phyloP scores from a whole-genome alignment of 1,140 invertebrate genomes.

The Tetramorium simillimum region DNA sequence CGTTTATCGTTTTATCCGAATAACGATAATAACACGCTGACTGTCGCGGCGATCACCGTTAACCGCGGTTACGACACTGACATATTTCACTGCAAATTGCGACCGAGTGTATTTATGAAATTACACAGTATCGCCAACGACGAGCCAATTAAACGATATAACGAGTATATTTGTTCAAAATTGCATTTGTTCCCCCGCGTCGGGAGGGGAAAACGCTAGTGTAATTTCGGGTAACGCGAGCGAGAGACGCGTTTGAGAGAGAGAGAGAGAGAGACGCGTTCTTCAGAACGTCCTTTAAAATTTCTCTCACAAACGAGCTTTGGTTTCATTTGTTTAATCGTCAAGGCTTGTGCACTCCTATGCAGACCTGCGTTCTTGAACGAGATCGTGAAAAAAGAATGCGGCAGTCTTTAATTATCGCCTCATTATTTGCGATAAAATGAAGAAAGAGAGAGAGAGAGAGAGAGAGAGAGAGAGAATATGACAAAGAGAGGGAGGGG shows the following conservation, averaged over 20 bases:
- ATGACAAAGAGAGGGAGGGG: not conserved
- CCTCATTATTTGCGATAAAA: conserved; percentile 44
- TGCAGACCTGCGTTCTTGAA: not conserved
- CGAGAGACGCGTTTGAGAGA: not conserved
- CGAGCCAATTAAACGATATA: conserved; percentile 45
- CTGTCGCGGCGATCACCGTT: conserved; percentile 15
- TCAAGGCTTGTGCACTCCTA: not conserved
- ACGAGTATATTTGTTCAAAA: conserved; percentile 42
- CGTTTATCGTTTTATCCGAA: conserved; percentile 65
- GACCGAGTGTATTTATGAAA: conserved; percentile 16
- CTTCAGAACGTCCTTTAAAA: conserved; percentile 13
- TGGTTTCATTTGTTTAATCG: conserved; percentile 2
- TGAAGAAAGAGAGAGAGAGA: not conserved
- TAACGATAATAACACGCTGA: conserved; percentile 69
- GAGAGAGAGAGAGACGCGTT: not conserved
- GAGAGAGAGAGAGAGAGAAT: not conserved
- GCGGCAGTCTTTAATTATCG: not conserved
- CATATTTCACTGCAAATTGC: conserved; percentile 35
- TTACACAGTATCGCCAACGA: conserved; percentile 44
- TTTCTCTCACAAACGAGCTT: not conserved
- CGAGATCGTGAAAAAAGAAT: not conserved
- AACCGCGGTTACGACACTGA: conserved; percentile 25
- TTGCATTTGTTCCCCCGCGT: conserved; percentile 1
- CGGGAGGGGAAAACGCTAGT: not conserved
- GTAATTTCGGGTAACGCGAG: not conserved